These are phyloP conservation scores for Drosophila ironensis DNA, from an alignment of 1,140 invertebrate species.

Conservation along the genomic window DNA sequence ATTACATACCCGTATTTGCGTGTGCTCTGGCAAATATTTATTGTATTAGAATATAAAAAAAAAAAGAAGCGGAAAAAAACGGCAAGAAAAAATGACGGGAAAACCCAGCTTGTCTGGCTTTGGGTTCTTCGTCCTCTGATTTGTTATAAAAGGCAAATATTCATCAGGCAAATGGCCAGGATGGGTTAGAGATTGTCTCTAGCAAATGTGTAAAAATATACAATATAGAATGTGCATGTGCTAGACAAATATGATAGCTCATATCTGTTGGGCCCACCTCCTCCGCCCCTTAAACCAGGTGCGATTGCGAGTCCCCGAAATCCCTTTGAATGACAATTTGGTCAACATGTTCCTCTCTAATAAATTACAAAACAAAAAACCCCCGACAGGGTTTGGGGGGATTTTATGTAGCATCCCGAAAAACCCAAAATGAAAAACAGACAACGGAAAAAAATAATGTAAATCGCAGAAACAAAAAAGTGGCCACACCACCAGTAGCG, in stretches of 20 bases:
- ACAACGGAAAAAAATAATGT: slow-evolving; percentile 43
- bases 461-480: slow-evolving; percentile 72
- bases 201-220: slow-evolving; percentile 31
- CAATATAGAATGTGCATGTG: slow-evolving; percentile 11
- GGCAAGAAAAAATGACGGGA: not conserved
- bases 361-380: slow-evolving; percentile 73
- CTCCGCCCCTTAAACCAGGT: not conserved
- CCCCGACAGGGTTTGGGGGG: not conserved
- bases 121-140: slow-evolving; percentile 50
- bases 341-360: slow-evolving; percentile 78
- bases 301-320: slow-evolving; percentile 19
- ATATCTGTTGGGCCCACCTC: slow-evolving; percentile 36
- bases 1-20: slow-evolving; percentile 60
- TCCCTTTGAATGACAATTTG: slow-evolving; percentile 79
- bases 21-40: slow-evolving; percentile 72
- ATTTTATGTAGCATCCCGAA: not conserved
- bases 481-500: slow-evolving; percentile 47
- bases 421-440: too few species aligned
- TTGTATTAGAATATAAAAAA: slow-evolving; percentile 68
- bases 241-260: slow-evolving; percentile 48
- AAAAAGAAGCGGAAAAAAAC: slow-evolving; percentile 16
- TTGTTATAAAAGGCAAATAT: slow-evolving; percentile 76
- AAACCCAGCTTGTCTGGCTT: slow-evolving; percentile 23
- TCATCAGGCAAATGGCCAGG: slow-evolving; percentile 67
- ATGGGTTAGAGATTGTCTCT: slow-evolving; percentile 13